Evolutionary conservation across 2,888 invertebrate species (phyloP).

Genomic region (Drosophila kanekoi): DNA sequence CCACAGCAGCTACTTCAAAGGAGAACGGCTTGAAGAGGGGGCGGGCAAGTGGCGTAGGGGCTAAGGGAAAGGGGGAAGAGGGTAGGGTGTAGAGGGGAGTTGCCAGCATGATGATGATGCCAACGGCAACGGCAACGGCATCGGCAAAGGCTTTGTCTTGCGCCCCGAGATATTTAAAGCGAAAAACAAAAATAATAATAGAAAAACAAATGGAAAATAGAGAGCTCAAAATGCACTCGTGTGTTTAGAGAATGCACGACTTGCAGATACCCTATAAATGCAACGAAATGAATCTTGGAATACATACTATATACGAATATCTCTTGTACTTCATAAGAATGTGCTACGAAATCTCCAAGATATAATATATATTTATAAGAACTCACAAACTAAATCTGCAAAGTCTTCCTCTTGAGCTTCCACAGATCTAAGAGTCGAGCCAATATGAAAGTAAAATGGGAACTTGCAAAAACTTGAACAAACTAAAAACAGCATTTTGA

Average conservation of each 20-base stretch:
- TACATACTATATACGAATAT: too few relatives aligned
- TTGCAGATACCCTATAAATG: slow-evolving; percentile 1
- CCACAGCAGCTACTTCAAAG: slow-evolving; percentile 15
- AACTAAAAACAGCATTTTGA: too few relatives aligned
- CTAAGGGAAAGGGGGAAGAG: not conserved
- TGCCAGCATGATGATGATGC: slow-evolving; percentile 28
- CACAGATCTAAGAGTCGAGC: too few relatives aligned
- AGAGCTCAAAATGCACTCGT: not conserved
- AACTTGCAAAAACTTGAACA: too few relatives aligned
- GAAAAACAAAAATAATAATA: slow-evolving; percentile 27
- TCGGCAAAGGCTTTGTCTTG: slow-evolving; percentile 62
- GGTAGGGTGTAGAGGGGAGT: not conserved
- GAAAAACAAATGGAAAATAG: slow-evolving; percentile 31
- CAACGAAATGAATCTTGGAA: too few relatives aligned
- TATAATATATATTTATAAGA: too few relatives aligned
- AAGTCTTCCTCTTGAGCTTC: too few relatives aligned
- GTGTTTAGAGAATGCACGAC: not conserved
- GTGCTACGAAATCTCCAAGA: too few relatives aligned
- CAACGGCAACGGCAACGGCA: slow-evolving; percentile 57
- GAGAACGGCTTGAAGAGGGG: not conserved
- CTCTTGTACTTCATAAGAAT: too few relatives aligned
- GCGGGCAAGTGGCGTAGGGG: too few relatives aligned
- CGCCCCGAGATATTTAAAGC: slow-evolving; percentile 20
- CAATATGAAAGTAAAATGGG: too few relatives aligned
- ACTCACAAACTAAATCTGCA: too few relatives aligned